Percentiles rank a stretch among this genome's conserved stretches.
These are phyloP conservation scores for Chlamydotis undulata DNA, from an alignment of 2,113 vertebrate species.

Conservation along the genomic window DNA sequence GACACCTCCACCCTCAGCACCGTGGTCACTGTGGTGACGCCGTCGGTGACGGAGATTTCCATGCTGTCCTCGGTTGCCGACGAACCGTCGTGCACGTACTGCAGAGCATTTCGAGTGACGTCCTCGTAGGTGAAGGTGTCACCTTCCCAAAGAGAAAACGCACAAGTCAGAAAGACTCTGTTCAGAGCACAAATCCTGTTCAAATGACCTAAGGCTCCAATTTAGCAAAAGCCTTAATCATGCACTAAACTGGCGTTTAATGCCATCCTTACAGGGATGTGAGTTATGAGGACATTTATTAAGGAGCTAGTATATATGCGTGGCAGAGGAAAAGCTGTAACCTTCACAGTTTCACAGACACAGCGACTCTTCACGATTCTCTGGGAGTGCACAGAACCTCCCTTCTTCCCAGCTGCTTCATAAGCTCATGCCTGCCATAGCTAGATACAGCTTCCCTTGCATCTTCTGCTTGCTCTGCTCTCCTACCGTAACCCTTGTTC, in stretches of 20 bases:
- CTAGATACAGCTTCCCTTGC: neutral
- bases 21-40: constrained; percentile 76
- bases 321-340: neutral
- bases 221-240: neutral
- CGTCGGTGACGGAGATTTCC: constrained; percentile 89
- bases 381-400: neutral
- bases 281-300: neutral
- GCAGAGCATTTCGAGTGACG: constrained; percentile 81
- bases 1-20: constrained; percentile 83
- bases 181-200: neutral
- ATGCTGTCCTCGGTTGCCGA: constrained; percentile 81
- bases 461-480: neutral
- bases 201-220: neutral
- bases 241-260: neutral
- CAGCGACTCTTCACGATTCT: rapidly evolving
- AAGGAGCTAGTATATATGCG: neutral
- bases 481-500: neutral
- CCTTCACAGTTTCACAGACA: neutral
- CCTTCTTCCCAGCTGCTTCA: neutral
- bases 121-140: constrained; percentile 91
- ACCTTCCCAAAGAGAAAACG: constrained; percentile 74
- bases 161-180: neutral
- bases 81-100: constrained; percentile 86
- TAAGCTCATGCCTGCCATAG: neutral
- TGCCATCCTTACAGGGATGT: neutral